Evolutionary conservation across 2,113 vertebrate species (phyloP).

Genomic region (Tragelaphus strepsiceros): DNA sequence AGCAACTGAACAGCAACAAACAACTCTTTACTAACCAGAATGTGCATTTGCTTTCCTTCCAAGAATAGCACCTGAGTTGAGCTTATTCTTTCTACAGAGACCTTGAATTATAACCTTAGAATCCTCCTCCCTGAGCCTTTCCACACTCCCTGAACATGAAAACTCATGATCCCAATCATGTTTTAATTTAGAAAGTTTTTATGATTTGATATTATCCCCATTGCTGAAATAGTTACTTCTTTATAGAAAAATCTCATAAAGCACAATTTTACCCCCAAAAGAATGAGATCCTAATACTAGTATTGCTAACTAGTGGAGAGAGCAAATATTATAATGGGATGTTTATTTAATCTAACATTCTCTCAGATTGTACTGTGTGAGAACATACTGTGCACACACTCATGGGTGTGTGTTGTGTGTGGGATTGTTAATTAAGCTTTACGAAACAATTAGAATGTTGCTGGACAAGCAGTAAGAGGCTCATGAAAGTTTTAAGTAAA

Average conservation of each 20-base stretch:
- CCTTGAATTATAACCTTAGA: background rate
- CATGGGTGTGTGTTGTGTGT: background rate
- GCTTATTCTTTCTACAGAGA: background rate
- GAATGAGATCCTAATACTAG: background rate
- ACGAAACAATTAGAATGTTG: background rate
- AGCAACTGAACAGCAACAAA: background rate
- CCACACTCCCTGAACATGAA: background rate
- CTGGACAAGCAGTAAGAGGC: background rate
- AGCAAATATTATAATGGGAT: background rate
- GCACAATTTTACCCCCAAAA: background rate
- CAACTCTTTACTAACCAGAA: background rate
- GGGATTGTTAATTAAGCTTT: background rate
- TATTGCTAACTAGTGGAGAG: background rate
- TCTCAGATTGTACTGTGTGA: background rate
- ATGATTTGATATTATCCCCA: background rate
- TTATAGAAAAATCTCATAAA: background rate
- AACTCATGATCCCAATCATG: background rate
- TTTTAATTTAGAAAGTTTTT: background rate
- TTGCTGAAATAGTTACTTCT: background rate
- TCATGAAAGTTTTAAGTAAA: background rate
- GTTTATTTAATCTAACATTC: background rate
- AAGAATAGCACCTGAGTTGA: background rate
- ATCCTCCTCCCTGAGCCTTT: background rate
- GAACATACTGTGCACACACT: background rate
- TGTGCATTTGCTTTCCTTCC: rapidly evolving